Evolutionary conservation across 2,113 vertebrate genomes (phyloP).

Genomic region (Ameiurus melas): DNA sequence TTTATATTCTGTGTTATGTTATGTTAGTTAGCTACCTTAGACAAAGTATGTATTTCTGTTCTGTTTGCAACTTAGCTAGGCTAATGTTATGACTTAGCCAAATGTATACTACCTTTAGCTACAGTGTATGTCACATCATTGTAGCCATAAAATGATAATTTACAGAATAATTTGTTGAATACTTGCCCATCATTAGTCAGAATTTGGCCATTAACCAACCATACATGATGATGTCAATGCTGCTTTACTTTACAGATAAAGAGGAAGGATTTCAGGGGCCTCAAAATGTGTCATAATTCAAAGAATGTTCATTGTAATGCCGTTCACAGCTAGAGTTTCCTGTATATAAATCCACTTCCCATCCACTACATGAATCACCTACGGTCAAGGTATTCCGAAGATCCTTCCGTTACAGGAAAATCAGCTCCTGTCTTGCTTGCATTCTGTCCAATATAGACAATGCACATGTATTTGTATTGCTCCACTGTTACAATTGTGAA

Average conservation of each 20-base stretch:
- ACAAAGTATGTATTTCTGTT: not conserved
- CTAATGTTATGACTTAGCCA: not conserved
- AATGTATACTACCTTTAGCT: not conserved
- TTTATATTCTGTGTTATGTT: not conserved
- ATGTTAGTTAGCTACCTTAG: not conserved
- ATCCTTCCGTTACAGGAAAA: not conserved
- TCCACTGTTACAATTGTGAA: not conserved
- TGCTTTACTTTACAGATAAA: constrained; percentile 9
- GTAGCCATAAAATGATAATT: not conserved
- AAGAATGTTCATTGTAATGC: constrained; percentile 46
- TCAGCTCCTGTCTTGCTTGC: not conserved
- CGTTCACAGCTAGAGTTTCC: constrained; percentile 37
- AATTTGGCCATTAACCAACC: not conserved
- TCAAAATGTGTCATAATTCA: constrained; percentile 3
- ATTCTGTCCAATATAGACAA: not conserved
- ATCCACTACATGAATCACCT: constrained; percentile 29
- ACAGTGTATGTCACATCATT: not conserved
- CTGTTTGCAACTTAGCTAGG: not conserved
- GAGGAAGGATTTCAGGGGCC: constrained; percentile 14
- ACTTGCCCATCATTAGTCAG: not conserved
- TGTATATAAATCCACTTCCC: constrained; percentile 39
- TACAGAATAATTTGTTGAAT: not conserved
- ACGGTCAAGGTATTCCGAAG: not conserved
- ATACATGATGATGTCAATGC: not conserved
- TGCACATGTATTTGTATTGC: not conserved